Base-by-base conservation (phyloP, 2,113 vertebrate species). In the Microtus oregoni region DNA sequence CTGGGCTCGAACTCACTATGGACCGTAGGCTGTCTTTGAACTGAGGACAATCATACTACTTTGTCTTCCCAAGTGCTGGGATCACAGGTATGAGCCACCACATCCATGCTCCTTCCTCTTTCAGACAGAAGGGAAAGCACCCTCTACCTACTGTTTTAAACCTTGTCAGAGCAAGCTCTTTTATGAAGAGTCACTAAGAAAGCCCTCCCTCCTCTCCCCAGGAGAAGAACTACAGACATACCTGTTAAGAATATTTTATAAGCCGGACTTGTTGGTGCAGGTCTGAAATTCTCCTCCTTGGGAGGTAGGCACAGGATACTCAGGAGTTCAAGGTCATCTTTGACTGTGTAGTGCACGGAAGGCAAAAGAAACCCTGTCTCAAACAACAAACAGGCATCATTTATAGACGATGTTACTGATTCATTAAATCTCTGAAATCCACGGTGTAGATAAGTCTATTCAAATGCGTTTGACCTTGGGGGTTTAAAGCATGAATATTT, bases 171-270 rank as follows among this genome's bases (percentile, higher is more conserved):
- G 24, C 65, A 90, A 92, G 85, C 10, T 52, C 55, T 85, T 90
- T 30, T 24, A 7, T 91, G 92, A 78, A 73, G 55, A 85, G 38
- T 17, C 19, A 79, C 41, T 41, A 63, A 90, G 76, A 94, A 85
- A 97, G 95, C 38, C 76, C 68, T 88, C 41, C 19, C 52, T 85
- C 61, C 58, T 17, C 81, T 77, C 13, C 44, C 38, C 35, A 32
- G 44, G 30, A 78, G 92, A 93, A 82, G 28, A 11, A 38, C 28
- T 47, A 35, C 44, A 91, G n/a, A 50, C 20, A 58, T 20, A 61
- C 55, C 32, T 68, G 32, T 73, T 91, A 82, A 93, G 95, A 87
- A 89, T 93, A 41, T 58, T 58, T 88, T 38, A 58, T 44, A 73
- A 75, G 26, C 52, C n/a, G 4, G 70, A 50, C 35, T n/a, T 58